Evolutionary conservation across 92 coral and sea anemone genomes (phyloP).

Genomic region (Palythoa caribaeorum): DNA sequence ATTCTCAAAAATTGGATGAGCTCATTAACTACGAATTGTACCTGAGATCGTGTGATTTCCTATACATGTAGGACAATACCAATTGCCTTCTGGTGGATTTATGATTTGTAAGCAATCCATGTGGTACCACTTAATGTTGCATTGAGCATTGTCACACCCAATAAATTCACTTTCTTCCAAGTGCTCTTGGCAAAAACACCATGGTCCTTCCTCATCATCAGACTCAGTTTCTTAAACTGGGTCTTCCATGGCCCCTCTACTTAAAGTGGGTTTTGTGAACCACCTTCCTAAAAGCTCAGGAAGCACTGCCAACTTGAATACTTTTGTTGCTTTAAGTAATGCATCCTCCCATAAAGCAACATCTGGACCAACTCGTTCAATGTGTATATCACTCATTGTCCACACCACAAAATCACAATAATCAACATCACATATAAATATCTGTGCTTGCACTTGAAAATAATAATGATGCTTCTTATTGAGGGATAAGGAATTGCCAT

Average conservation of each 20-base stretch:
- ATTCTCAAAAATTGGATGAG: background rate
- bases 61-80: conserved; percentile 42
- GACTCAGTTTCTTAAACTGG: too few species aligned
- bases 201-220: conserved; percentile 54
- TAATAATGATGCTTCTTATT: conserved; percentile 63
- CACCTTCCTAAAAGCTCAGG: conserved; percentile 58
- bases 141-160: conserved; percentile 64
- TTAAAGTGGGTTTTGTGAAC: conserved; percentile 36
- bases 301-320: conserved; percentile 28
- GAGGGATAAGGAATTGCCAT: conserved; percentile 17
- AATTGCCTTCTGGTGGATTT: conserved; percentile 51
- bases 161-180: conserved; percentile 46
- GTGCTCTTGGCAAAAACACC: conserved; percentile 50
- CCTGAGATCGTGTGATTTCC: conserved; percentile 1
- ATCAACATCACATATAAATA: conserved; percentile 45
- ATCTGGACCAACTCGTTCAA: conserved; percentile 57
- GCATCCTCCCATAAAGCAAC: conserved; percentile 51
- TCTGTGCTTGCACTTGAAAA: conserved; percentile 61
- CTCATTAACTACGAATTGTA: background rate
- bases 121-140: conserved; percentile 66
- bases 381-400: conserved; percentile 52
- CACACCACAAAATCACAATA: conserved; percentile 66
- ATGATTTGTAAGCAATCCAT: conserved; percentile 43
- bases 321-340: conserved; percentile 32
- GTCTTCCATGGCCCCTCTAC: too few species aligned